phyloP scores from a whole-genome alignment of 35 echinoderm and acorn worm species.

The Anneissia japonica region DNA sequence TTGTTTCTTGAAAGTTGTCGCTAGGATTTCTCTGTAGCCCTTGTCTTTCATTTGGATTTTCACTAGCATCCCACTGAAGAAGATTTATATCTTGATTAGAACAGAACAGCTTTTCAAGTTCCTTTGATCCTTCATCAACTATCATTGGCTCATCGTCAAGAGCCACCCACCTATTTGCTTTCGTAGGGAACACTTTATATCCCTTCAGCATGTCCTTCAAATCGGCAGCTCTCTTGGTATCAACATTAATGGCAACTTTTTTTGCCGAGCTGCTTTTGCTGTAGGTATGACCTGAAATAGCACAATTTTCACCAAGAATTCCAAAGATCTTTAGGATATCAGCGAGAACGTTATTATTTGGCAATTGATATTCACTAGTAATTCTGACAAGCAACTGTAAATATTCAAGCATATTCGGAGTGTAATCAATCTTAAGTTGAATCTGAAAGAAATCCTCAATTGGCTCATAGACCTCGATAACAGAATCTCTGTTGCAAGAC shows the following conservation, averaged over 20 bases:
- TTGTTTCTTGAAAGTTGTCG: background rate
- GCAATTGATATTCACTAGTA: background rate
- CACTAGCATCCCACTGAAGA: background rate
- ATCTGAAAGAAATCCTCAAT: background rate
- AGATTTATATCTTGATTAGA: background rate
- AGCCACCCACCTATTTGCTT: background rate
- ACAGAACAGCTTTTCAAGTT: background rate
- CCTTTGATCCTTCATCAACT: background rate
- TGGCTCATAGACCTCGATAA: background rate
- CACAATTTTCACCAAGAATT: conserved; percentile 16
- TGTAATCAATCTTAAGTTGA: background rate
- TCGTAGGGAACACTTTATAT: conserved; percentile 13
- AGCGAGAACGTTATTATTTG: background rate
- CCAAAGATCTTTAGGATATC: background rate
- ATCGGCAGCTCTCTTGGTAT: background rate
- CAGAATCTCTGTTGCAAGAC: no score
- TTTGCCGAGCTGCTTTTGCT: background rate
- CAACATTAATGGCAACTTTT: no score
- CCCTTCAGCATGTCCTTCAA: background rate
- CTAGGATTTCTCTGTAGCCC: background rate
- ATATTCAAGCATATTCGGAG: conserved; percentile 7
- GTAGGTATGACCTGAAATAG: background rate
- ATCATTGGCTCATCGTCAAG: background rate
- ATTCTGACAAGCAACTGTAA: background rate
- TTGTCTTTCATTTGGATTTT: background rate